A percentile compares a stretch with the other conserved stretches of the same genome.
Evolutionary conservation across 2,888 invertebrate genomes (phyloP).

Genomic region (Pammene fasciana): DNA sequence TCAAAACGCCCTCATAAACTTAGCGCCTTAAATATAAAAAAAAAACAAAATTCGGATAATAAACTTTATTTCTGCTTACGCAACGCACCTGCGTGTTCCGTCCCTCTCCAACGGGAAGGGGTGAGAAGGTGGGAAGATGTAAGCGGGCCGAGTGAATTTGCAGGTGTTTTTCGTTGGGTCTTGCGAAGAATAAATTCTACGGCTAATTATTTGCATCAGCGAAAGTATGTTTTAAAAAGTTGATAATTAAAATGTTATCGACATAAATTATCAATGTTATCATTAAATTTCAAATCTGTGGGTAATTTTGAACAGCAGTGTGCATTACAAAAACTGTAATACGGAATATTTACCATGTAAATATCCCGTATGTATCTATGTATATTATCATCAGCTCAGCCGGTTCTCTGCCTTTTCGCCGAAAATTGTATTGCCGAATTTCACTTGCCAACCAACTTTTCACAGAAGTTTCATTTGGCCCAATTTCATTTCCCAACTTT

Average conservation of each 20-base stretch:
- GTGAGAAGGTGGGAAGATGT: conserved; percentile 14
- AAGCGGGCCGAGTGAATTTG: conserved; percentile 9
- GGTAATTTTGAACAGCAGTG: too few species aligned
- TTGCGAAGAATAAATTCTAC: not conserved
- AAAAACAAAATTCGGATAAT: conserved; percentile 28
- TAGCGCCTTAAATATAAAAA: conserved; percentile 18
- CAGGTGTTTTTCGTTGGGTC: conserved; percentile 13
- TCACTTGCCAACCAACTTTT: too few species aligned
- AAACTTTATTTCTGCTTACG: conserved; percentile 28
- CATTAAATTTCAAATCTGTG: too few species aligned
- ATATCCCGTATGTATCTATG: too few species aligned
- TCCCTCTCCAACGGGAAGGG: conserved; percentile 21
- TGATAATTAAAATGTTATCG: not conserved
- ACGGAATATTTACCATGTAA: too few species aligned
- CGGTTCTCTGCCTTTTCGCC: too few species aligned
- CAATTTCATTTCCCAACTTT: too few species aligned
- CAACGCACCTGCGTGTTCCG: conserved; percentile 31
- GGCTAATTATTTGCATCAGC: not conserved
- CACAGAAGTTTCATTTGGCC: too few species aligned
- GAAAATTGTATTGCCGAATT: too few species aligned
- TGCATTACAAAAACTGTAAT: too few species aligned
- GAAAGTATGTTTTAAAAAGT: not conserved
- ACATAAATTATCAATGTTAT: too few species aligned
- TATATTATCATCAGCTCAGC: too few species aligned
- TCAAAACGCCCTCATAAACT: conserved; percentile 18